Base-by-base conservation (phyloP, 2,113 vertebrate species). In the Australoheros scitulus region DNA sequence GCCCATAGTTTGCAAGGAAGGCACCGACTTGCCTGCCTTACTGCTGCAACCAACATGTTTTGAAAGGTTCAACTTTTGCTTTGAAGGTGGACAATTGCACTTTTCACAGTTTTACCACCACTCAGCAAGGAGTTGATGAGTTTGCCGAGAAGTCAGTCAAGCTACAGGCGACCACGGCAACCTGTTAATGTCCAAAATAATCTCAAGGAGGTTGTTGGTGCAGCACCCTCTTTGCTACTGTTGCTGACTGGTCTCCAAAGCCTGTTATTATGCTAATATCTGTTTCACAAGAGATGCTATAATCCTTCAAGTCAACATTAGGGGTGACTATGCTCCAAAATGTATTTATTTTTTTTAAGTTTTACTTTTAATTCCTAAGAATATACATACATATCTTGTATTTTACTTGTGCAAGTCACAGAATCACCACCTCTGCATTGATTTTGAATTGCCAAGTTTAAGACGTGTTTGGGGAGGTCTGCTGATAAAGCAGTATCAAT, bases 361-460 rank as follows among this genome's bases (percentile, higher is more conserved):
- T 68, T 68, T 22, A 47, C 22, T 11, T 11, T 68, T 68, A 22
- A 47, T 22, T 11, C 22, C 41, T 26, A 68, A 47, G 0, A 15
- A 68, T 47, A 68, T 68, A 7, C 41, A 26, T 26, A 68, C 47
- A 68, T 68, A 68, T 47, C 22, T 47, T 38, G 2, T 10, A 8
- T 38, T 68, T 76, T 36, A 20, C 17, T 55, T 56, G 6, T 8
- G 8, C 79, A 82, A 87, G 34, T 81, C 88, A 70, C 6, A 10
- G 15, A 6, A 34, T n/a, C 41, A 26, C 34, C 43, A 74, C 80
- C 29, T 74, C 70, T 80, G 65, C 74, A 77, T 24, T 65, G 24
- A 57, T 79, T 82, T 11, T 81, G 36, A 77, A 88, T 68, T 79
- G 83, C 50, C n/a, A 17, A 29, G 61, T 80, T 77, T 17, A 18